Percentiles rank a stretch among this genome's conserved stretches.
phyloP scores from a whole-genome alignment of 2,888 invertebrate genomes.

The Pachliopta kotzebuea region DNA sequence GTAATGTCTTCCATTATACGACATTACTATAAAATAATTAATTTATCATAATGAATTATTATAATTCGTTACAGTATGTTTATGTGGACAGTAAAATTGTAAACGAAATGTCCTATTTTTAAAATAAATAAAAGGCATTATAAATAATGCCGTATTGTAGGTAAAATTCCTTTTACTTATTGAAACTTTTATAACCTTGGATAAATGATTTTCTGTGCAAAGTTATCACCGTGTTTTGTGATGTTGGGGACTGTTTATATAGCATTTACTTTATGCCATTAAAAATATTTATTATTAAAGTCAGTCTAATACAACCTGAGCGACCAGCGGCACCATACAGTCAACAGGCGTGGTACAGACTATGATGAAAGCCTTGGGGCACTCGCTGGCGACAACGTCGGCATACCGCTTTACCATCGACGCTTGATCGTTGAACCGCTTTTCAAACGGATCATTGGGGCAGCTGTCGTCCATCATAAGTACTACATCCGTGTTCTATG shows the following conservation, averaged over 20 bases:
- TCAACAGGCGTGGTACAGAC: constrained; percentile 77
- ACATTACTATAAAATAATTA: too few relatives aligned
- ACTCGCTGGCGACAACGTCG: constrained; percentile 71
- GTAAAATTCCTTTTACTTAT: too few relatives aligned
- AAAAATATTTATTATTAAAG: not conserved
- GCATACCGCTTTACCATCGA: constrained; percentile 67
- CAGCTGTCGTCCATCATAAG: constrained; percentile 62
- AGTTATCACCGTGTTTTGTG: not conserved
- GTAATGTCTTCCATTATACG: too few relatives aligned
- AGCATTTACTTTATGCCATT: not conserved
- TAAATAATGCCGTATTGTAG: too few relatives aligned
- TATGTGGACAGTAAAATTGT: too few relatives aligned
- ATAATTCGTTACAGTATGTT: too few relatives aligned
- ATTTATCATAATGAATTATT: too few relatives aligned
- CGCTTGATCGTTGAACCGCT: constrained; percentile 61
- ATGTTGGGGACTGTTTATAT: not conserved
- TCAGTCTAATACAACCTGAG: constrained; percentile 52
- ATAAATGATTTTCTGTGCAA: too few relatives aligned
- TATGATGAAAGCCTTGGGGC: constrained; percentile 77
- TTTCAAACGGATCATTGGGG: constrained; percentile 54
- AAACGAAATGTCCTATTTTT: too few relatives aligned
- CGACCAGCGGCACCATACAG: constrained; percentile 76
- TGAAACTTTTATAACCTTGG: too few relatives aligned
- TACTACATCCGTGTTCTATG: constrained; percentile 68
- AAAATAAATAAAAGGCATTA: too few relatives aligned